Evolutionary conservation across 2,888 invertebrate species (phyloP), one percentile per base, ranked within the genome.

Genomic region (Ennomos quercinarius): DNA sequence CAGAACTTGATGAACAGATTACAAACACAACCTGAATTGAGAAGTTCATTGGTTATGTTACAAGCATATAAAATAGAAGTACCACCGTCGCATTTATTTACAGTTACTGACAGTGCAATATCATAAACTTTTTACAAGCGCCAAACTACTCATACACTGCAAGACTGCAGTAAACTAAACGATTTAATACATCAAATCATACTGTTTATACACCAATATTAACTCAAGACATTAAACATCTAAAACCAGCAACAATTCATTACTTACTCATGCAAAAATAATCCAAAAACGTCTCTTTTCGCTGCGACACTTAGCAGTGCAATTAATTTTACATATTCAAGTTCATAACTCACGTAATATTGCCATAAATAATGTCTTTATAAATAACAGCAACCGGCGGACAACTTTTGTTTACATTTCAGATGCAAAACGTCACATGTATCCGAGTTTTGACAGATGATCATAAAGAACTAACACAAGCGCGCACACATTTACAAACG

Each of bases 331-430:
- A 85, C 82, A 80, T 85, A 85, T 83, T 80, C 78, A 83, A 90
- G 90, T 91, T 87, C 85, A 89, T 90, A 88, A 86, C 74, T 86
- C 87, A 83, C 83, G 82, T 81, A 78, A 86, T 81, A 81, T 81
- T 77, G 74, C 79, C 84, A 84, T 87, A 86, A 88, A 89, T 86
- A 88, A 86, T 76, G 81, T 84, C 80, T 62, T 62, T 61, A 59
- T 45, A 60, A 62, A 73, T 77, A 85, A 84, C 80, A 75, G 78
- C 78, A 76, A 77, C 75, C 72, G 70, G 69, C 78, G 77, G 78
- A 76, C 74, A 83, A 88, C 81, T 87, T 89, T 91, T 92, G 92
- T 92, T 92, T 92, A 92, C 92, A 89, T 87, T 89, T 86, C 86
- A 87, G 86, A 79, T 66, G 68, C 87, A 77, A 88, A 92, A 91